Base-by-base conservation (phyloP, 2,888 invertebrate genomes). In the Melipona bicolor region DNA sequence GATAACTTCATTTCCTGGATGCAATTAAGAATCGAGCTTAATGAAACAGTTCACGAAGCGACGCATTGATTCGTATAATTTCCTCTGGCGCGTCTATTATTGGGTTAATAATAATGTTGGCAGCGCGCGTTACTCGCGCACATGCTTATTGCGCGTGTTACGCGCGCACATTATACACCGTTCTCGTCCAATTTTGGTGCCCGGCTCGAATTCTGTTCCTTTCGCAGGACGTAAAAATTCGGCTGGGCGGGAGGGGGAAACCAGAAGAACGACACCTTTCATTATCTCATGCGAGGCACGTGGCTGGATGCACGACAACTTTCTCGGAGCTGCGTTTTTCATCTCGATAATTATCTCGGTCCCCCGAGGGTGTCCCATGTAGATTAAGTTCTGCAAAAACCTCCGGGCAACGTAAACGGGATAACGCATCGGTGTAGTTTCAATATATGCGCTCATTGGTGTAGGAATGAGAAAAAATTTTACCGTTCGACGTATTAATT, bases 281-380 rank as follows among this genome's bases (percentile, higher is more conserved):
- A 88, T 87, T 88, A 88, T 88, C 88, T 79, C 87, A 88, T 88
- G 87, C 88, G 79, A 83, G 88, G 88, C 88, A 88, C 88, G 88
- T 88, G 88, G 88, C 88, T 81, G 77, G 83, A 74, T 88, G 86
- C 85, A 88, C 86, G 88, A 88, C 88, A 88, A 88, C 88, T 88
- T 88, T 88, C 88, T 88, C 88, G 88, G 75, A 82, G 86, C 87
- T 76, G 83, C 86, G 88, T 88, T 88, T 88, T 88, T 88, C 88
- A 83, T 88, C 87, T 80, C 70, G 82, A 87, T 87, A 88, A 88
- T 88, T 88, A 88, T 88, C 88, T 81, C 76, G 77, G 81, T 79
- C 88, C 85, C 87, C 80, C 73, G 81, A 69, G 80, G 87, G 85
- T 81, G 77, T 77, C 71, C 74, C 82, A 79, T 83, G 86, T 83